A percentile compares a stretch with the other conserved stretches of the same genome.
Conservation (phyloP, 2,888 invertebrate genomes). For the Drosophila anomelani region DNA sequence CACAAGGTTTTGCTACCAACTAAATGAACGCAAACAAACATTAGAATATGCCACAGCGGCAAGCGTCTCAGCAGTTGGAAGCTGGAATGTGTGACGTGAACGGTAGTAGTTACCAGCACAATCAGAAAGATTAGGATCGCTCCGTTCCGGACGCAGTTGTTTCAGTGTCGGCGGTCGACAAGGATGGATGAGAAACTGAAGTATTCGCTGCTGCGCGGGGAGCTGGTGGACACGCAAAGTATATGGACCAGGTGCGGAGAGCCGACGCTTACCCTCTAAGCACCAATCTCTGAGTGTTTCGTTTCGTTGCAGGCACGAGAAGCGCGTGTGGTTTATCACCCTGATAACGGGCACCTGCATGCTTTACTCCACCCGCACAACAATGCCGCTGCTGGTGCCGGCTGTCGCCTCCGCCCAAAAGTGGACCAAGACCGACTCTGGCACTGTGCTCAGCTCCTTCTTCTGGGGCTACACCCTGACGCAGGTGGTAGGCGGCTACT, state of each 20-base stretch:
- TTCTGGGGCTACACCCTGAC: constrained; percentile 91
- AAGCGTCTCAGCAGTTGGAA: constrained; percentile 28
- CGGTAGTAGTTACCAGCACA: neutral
- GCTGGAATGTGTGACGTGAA: constrained; percentile 43
- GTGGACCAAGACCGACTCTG: constrained; percentile 89
- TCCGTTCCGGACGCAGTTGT: neutral
- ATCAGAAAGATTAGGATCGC: constrained; percentile 23
- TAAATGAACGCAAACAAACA: constrained; percentile 31
- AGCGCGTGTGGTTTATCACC: constrained; percentile 87
- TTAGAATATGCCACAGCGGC: constrained; percentile 48
- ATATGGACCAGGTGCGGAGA: constrained; percentile 81
- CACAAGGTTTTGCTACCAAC: constrained; percentile 9
- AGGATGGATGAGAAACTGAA: constrained; percentile 84
- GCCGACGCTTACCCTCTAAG: neutral
- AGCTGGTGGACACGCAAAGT: constrained; percentile 84
- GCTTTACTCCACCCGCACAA: constrained; percentile 88
- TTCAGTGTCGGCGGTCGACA: neutral
- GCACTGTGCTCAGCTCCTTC: constrained; percentile 89
- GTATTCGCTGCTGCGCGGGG: constrained; percentile 84
- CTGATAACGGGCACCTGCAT: constrained; percentile 88
- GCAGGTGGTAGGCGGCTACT: constrained; percentile 86
- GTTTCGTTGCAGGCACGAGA: constrained; percentile 84
- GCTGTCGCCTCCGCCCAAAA: constrained; percentile 87
- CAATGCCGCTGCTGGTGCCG: constrained; percentile 88
- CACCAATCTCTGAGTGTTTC: neutral